A percentile compares a stretch with the other conserved stretches of the same genome.
Evolutionary conservation across 23 tunicate genomes (phyloP).

Genomic region (Trididemnum clinides): DNA sequence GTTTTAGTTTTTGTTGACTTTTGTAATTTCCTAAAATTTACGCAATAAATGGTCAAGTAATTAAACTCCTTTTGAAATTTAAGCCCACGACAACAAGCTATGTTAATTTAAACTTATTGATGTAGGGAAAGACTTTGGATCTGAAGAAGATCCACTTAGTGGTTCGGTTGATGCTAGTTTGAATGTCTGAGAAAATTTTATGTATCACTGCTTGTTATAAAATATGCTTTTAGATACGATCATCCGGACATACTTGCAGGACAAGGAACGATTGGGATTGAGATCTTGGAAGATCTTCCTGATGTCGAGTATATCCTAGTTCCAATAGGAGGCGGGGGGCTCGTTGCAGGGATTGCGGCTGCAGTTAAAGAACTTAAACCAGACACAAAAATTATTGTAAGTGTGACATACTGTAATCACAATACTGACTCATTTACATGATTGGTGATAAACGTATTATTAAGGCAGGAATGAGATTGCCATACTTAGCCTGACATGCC

Average conservation of each 20-base stretch:
- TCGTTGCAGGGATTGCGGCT: conserved; percentile 85
- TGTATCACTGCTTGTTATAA: not conserved
- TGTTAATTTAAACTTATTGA: too few relatives aligned
- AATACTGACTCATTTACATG: not conserved
- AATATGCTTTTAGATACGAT: conserved; percentile 64
- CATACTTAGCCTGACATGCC: too few relatives aligned
- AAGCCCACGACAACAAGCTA: too few relatives aligned
- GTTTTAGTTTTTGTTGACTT: too few relatives aligned
- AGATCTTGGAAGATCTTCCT: conserved; percentile 86
- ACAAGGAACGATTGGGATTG: conserved; percentile 93
- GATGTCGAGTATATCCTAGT: conserved; percentile 92
- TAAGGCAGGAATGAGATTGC: not conserved
- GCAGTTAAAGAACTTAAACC: conserved; percentile 85
- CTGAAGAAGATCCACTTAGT: too few relatives aligned
- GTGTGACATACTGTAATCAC: too few relatives aligned
- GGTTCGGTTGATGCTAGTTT: too few relatives aligned
- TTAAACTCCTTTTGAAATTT: too few relatives aligned
- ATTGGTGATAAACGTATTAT: not conserved
- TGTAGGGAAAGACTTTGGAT: too few relatives aligned
- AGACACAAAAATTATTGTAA: conserved; percentile 80
- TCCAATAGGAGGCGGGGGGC: conserved; percentile 98
- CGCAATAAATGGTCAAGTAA: too few relatives aligned
- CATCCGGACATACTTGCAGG: conserved; percentile 97
- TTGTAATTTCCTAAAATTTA: too few relatives aligned
- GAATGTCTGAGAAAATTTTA: not conserved